These are phyloP conservation scores for Harlomillsia oculata DNA, from an alignment of 1,140 invertebrate species.

Conservation along the genomic window DNA sequence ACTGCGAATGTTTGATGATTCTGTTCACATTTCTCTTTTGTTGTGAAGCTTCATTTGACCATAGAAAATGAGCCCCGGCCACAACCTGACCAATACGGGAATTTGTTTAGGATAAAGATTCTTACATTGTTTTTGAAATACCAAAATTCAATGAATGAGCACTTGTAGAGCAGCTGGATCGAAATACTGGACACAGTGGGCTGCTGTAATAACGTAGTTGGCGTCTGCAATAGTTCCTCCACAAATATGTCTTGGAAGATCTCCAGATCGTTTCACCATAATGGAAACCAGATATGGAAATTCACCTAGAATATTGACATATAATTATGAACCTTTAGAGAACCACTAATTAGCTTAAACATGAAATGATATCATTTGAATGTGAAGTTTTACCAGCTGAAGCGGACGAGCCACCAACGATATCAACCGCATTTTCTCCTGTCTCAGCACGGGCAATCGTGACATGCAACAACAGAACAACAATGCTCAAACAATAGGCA, in stretches of 20 bases:
- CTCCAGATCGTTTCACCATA: neutral
- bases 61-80: neutral
- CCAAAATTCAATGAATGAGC: too few relatives aligned
- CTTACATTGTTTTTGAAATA: too few relatives aligned
- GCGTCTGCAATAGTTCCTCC: neutral
- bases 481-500: too few relatives aligned
- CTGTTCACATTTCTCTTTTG: neutral
- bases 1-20: neutral
- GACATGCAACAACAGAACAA: too few relatives aligned
- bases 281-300: slow-evolving; percentile 2
- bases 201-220: neutral
- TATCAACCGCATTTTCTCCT: too few relatives aligned
- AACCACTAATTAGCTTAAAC: neutral
- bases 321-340: neutral
- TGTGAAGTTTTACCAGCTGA: neutral
- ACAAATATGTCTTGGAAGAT: neutral
- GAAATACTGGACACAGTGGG: neutral
- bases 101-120: too few relatives aligned
- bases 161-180: too few relatives aligned
- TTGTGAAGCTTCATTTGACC: neutral
- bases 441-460: too few relatives aligned
- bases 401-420: too few relatives aligned
- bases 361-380: neutral
- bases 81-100: neutral
- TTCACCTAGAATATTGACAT: neutral